Base-by-base conservation (phyloP, 2,113 vertebrate species). In the Baryphthengus martii region DNA sequence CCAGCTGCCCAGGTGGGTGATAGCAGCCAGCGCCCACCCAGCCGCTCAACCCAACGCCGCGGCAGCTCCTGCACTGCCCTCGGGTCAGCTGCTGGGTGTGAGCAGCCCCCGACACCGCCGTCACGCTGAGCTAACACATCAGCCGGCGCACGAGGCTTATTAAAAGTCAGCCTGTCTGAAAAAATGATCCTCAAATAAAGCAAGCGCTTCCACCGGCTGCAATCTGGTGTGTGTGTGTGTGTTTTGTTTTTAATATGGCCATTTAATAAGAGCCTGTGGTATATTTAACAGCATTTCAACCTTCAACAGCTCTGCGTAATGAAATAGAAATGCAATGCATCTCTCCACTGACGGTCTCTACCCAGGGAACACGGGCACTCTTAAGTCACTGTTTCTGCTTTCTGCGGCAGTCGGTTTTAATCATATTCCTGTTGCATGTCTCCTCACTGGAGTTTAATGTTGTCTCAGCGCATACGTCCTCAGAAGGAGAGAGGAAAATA, bases 121-220 rank as follows among this genome's bases (percentile, higher is more conserved):
- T 33, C 84, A 70, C 0, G 1, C 93, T 49, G 91, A 90, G 63
- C 82, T 39, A 90, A 81, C 87, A 58, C 71, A 70, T 63, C 82
- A 94, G 58, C 68, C 20, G 7, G 62, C 10, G 15, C 63, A 82
- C 37, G 45, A 95, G 47, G 81, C 65, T 92, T 84, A 96, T 90
- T 95, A 89, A 86, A 96, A 94, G 72, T 18, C 95, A 96, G 85
- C 53, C 83, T 88, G 93, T 71, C 91, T 87, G 91, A 93, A 81
- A 92, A 95, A 83, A 87, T 59, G 44, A 93, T 77, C 79, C 83
- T 90, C 89, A 91, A 76, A 76, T 70, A 81, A 85, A 94, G 89
- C 14, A 76, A 87, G 63, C 0, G 13, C 53, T 86, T 70, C 77
- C 61, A 86, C 79, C 6, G 13, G 70, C 80, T 91, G 72, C 86